phyloP scores from a whole-genome alignment of 2,797 vertebrate species.

The Smutsia temminckii region DNA sequence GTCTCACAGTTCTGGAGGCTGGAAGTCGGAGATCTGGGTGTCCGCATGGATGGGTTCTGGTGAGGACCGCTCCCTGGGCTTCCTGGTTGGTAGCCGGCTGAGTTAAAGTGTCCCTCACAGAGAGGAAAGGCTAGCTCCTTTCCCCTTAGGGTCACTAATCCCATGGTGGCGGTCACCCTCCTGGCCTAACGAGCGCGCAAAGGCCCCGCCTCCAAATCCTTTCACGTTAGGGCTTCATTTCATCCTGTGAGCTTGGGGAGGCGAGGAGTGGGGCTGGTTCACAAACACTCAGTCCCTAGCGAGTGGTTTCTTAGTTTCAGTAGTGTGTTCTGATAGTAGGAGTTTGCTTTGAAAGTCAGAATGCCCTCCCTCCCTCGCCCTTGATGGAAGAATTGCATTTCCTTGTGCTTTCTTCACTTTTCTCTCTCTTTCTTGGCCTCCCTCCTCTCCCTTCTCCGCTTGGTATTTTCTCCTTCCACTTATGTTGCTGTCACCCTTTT shows the following conservation, averaged over 20 bases:
- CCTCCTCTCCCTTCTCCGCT: background rate
- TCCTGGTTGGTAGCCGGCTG: background rate
- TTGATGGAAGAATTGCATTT: background rate
- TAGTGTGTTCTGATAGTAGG: background rate
- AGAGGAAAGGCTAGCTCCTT: background rate
- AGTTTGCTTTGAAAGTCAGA: slow-evolving; percentile 41
- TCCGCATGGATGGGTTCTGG: background rate
- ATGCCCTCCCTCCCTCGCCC: rapidly evolving
- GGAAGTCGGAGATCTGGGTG: background rate
- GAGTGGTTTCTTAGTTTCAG: background rate
- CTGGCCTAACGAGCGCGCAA: background rate
- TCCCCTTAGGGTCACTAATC: background rate
- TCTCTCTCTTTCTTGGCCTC: background rate
- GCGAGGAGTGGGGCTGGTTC: no score
- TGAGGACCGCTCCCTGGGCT: background rate
- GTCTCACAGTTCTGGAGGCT: background rate
- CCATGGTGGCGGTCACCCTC: background rate
- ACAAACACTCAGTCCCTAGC: background rate
- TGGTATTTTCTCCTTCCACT: background rate
- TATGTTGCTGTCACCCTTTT: background rate
- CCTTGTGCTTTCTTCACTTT: background rate
- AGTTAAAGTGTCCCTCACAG: background rate
- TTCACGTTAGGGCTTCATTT: background rate
- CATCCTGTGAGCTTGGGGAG: background rate
- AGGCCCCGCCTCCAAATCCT: background rate